Conservation (phyloP, 1,140 invertebrate genomes). For the Drosophila ohnishii region DNA sequence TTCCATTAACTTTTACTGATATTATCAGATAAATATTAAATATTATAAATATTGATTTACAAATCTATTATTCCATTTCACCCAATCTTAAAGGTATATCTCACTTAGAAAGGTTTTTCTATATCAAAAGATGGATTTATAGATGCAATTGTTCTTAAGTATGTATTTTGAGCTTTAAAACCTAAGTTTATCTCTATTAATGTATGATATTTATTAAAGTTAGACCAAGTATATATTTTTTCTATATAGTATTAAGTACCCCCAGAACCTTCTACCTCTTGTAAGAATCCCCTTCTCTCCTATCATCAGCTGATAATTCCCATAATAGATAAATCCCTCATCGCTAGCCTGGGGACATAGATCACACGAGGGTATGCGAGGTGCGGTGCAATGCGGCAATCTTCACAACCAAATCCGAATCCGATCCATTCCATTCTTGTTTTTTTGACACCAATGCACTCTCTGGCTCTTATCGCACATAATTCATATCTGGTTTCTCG, state of each 20-base stretch:
- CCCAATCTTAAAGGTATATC: too few species aligned
- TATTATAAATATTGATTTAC: too few species aligned
- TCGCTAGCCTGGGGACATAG: not conserved
- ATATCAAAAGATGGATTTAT: not conserved
- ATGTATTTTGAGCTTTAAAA: not conserved
- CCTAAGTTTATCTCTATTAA: not conserved
- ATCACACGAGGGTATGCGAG: slow-evolving; percentile 26
- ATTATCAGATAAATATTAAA: too few species aligned
- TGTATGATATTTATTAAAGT: not conserved
- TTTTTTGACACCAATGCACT: slow-evolving; percentile 78
- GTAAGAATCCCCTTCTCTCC: not conserved
- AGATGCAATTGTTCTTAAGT: not conserved
- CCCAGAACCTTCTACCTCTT: too few species aligned
- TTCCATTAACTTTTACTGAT: too few species aligned
- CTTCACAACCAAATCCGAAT: slow-evolving; percentile 2
- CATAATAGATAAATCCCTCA: slow-evolving; percentile 13
- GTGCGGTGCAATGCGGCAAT: slow-evolving; percentile 16
- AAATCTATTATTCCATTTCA: too few species aligned
- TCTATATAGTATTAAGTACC: fast-evolving
- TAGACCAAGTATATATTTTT: too few species aligned
- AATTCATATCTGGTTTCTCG: slow-evolving; percentile 79
- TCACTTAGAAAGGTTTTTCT: not conserved
- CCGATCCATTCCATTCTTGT: slow-evolving; percentile 40
- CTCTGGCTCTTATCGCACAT: slow-evolving; percentile 71
- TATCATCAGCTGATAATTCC: not conserved